phyloP scores from a whole-genome alignment of 2,888 invertebrate species.

The Troides oblongomaculatus region DNA sequence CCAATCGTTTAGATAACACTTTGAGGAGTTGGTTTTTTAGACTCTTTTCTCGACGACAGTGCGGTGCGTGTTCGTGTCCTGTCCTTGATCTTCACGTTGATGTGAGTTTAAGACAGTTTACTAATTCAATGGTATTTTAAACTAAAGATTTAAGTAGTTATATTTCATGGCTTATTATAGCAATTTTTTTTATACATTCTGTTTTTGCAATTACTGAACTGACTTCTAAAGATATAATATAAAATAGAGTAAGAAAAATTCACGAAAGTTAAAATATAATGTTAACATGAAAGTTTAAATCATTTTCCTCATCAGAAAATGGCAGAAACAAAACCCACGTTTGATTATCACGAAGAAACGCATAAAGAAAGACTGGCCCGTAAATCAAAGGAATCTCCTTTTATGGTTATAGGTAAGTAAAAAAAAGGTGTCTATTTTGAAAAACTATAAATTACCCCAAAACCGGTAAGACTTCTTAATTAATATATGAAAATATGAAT shows the following conservation, averaged over 20 bases:
- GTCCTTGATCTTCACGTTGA: slow-evolving; percentile 13
- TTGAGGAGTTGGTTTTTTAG: background rate
- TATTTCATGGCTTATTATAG: background rate
- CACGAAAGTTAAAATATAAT: background rate
- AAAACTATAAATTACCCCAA: background rate
- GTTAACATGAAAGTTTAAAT: background rate
- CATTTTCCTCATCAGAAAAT: slow-evolving; percentile 39
- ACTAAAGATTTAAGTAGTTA: background rate
- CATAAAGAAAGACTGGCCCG: slow-evolving; percentile 77
- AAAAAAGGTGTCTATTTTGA: background rate
- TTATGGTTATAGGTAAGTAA: slow-evolving; percentile 84
- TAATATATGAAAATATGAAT: background rate
- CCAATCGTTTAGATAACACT: slow-evolving; percentile 3
- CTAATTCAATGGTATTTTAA: background rate
- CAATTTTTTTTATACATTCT: background rate
- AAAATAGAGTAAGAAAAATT: background rate
- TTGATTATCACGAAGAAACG: slow-evolving; percentile 78
- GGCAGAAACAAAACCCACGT: slow-evolving; percentile 59
- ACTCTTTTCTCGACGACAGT: background rate
- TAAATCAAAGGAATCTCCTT: slow-evolving; percentile 86
- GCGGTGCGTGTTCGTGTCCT: slow-evolving; percentile 4
- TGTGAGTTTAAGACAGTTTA: slow-evolving; percentile 14
- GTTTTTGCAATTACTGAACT: background rate
- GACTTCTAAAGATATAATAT: too few relatives aligned
- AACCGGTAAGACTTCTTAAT: background rate